Conservation (phyloP, 2,797 vertebrate genomes). For the Synanceia verrucosa region DNA sequence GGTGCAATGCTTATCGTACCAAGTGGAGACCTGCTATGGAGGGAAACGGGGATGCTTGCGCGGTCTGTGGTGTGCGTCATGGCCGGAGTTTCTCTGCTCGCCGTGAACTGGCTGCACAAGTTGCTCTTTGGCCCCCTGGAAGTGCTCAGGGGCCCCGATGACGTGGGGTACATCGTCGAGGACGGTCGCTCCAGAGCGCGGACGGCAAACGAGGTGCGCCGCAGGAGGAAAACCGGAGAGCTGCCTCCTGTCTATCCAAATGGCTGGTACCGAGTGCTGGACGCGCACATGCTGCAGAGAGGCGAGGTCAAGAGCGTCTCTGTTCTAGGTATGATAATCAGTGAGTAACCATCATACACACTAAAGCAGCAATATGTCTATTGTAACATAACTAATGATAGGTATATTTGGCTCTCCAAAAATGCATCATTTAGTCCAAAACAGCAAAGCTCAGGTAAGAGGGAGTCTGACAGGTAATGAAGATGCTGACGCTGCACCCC, state of each 20-base stretch:
- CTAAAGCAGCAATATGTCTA: background rate
- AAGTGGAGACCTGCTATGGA: constrained; percentile 58
- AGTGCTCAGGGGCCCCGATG: constrained; percentile 75
- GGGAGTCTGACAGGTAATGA: background rate
- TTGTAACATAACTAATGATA: background rate
- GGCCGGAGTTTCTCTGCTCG: constrained; percentile 52
- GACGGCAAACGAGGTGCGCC: constrained; percentile 80
- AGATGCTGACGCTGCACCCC: background rate
- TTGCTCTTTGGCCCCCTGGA: constrained; percentile 80
- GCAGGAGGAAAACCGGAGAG: constrained; percentile 80
- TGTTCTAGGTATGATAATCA: constrained; percentile 78
- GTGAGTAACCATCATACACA: background rate
- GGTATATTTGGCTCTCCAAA: background rate
- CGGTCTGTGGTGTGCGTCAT: constrained; percentile 55
- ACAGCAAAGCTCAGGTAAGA: background rate
- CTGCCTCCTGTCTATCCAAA: constrained; percentile 87
- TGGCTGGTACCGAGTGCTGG: constrained; percentile 86
- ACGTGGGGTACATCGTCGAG: constrained; percentile 82
- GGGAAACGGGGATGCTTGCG: constrained; percentile 44
- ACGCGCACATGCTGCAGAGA: constrained; percentile 78
- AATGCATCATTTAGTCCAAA: no score
- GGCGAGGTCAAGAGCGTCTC: constrained; percentile 77
- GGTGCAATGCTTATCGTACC: constrained; percentile 54
- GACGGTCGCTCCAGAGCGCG: constrained; percentile 76
- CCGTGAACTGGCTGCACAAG: constrained; percentile 68